These are phyloP conservation scores for Strongylocentrotus purpuratus DNA, from an alignment of 35 echinoderm and acorn worm genomes.

Conservation along the genomic window DNA sequence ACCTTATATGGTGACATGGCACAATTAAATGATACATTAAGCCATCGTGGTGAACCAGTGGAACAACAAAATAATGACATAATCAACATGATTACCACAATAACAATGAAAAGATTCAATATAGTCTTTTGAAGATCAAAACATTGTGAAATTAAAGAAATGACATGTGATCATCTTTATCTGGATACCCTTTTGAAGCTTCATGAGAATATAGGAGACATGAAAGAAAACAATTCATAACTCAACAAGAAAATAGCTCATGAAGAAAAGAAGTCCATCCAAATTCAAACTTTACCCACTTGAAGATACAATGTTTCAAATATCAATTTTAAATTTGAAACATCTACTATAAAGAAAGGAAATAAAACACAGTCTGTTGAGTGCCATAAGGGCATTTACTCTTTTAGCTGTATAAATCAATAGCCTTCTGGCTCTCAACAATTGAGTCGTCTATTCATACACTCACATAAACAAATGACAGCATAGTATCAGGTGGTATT, in stretches of 20 bases:
- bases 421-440: too few species aligned
- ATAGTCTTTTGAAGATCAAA: not conserved
- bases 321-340: not conserved
- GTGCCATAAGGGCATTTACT: too few species aligned
- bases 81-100: not conserved
- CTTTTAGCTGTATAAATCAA: too few species aligned
- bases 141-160: not conserved
- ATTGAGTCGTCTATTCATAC: not conserved
- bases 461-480: not conserved
- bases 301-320: not conserved
- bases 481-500: not conserved
- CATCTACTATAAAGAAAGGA: too few species aligned
- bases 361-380: too few species aligned
- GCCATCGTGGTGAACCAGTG: not conserved
- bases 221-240: not conserved
- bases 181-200: not conserved
- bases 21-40: not conserved
- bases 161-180: not conserved
- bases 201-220: too few species aligned
- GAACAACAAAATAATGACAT: not conserved
- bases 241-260: not conserved
- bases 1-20: not conserved
- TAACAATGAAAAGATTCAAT: not conserved
- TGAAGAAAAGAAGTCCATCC: not conserved
- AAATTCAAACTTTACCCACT: not conserved